Evolutionary conservation across 2,113 vertebrate genomes (phyloP), one percentile per base, ranked within the genome.

Genomic region (Megaceryle torquata): DNA sequence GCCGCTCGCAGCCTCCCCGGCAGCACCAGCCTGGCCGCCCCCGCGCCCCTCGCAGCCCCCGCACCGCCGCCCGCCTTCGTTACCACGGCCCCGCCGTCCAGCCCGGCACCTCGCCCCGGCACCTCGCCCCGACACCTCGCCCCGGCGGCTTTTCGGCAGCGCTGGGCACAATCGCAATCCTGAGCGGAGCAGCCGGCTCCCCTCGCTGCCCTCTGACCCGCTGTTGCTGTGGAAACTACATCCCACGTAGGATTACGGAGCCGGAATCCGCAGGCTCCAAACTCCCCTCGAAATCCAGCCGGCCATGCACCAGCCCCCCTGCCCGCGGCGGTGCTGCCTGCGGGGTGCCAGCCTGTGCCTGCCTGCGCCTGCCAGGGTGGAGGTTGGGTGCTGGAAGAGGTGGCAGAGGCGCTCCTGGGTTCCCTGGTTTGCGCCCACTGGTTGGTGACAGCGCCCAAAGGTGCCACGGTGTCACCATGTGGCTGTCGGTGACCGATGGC

Each of bases 211-310:
- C 98, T 97, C 97, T 98, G 98, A 97, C 98, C 98, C 51, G 70
- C 94, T 86, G 98, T 98, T 98, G 98, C 98, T 97, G 97, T 98
- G 98, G 98, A 97, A 98, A 98, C 98, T 96, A 95, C 97, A 98
- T 97, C 98, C 98, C 96, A 94, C 82, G 93, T 97, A 98, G 97
- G 97, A 97, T 98, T 97, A 97, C 75, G 96, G 97, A 97, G 97
- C 97, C 95, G 83, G 98, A 97, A 98, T 98, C 97, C 75, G 97
- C 98, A 97, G 98, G 97, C 97, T 95, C 91, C 82, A 16, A 89
- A 65, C 85, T 76, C 88, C 79, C 51, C 67, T 74, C 37, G 57
- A 92, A 92, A 95, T 90, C 71, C 91, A 90, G 82, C 39, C 53
- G 26, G 81, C n/a, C 72, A 21, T 26, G 9, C 7, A 11, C 46